Conservation (phyloP, 2,113 vertebrate genomes). For the Eublepharis macularius region DNA sequence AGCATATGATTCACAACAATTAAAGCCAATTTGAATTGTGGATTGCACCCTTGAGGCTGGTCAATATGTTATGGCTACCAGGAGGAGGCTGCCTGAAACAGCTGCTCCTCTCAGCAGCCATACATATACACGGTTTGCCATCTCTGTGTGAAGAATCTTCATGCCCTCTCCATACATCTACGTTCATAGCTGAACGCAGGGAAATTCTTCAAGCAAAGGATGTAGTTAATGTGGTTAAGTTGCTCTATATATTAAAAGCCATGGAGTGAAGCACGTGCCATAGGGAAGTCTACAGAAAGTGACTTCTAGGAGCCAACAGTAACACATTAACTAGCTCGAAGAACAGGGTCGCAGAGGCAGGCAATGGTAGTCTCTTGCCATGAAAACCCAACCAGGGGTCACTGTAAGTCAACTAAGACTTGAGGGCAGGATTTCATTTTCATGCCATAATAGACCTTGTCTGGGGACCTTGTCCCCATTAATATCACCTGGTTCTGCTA, state of each 20-base stretch:
- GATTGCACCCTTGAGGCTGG: not conserved
- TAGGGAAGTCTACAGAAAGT: not conserved
- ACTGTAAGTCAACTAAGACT: too few species aligned
- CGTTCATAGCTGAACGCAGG: not conserved
- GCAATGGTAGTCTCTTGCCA: too few species aligned
- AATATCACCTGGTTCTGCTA: too few species aligned
- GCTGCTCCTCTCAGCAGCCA: not conserved
- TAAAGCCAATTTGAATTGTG: not conserved
- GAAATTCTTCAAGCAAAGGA: not conserved
- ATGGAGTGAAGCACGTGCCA: too few species aligned
- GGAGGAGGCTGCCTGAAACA: not conserved
- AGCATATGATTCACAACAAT: not conserved
- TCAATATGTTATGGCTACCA: not conserved
- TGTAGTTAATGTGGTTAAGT: not conserved
- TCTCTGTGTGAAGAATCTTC: not conserved
- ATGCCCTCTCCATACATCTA: not conserved
- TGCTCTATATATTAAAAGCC: not conserved
- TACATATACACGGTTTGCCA: not conserved
- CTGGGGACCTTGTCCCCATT: too few species aligned
- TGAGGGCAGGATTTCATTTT: too few species aligned
- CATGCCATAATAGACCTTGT: too few species aligned
- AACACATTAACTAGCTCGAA: not conserved
- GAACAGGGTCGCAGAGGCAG: too few species aligned
- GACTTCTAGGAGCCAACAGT: not conserved
- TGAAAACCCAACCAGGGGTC: too few species aligned